These are phyloP conservation scores for Spilosoma lubricipeda DNA, from an alignment of 2,888 invertebrate genomes.

Conservation along the genomic window DNA sequence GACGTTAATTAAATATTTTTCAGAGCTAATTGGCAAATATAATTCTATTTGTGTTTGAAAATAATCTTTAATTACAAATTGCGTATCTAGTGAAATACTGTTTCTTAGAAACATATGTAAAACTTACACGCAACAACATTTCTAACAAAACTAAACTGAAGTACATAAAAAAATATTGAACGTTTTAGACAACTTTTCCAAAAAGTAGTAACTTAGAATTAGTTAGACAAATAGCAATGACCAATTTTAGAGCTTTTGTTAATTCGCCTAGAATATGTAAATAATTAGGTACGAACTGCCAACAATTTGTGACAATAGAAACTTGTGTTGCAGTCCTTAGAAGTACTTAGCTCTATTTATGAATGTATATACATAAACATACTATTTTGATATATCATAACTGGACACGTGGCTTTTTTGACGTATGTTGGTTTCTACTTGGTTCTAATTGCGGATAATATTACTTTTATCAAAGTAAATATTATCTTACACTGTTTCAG, in stretches of 20 bases:
- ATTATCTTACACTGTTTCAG: background rate
- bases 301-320: constrained; percentile 15
- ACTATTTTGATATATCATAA: background rate
- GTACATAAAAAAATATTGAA: background rate
- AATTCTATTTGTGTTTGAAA: background rate
- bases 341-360: background rate
- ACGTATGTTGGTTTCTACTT: background rate
- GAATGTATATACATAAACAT: background rate
- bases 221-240: background rate
- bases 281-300: constrained; percentile 10
- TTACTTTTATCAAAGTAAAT: background rate
- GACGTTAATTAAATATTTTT: background rate
- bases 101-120: no score
- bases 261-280: background rate
- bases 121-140: no score
- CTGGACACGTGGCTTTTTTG: background rate
- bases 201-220: background rate
- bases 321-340: constrained; percentile 6
- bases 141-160: background rate
- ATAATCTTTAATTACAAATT: background rate
- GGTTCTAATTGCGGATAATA: background rate
- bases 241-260: constrained; percentile 10
- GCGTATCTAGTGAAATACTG: no score
- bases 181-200: background rate
- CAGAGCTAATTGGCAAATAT: background rate